phyloP scores from a whole-genome alignment of 37 sponge, comb jelly and placozoan species.

The Oopsacas minuta region DNA sequence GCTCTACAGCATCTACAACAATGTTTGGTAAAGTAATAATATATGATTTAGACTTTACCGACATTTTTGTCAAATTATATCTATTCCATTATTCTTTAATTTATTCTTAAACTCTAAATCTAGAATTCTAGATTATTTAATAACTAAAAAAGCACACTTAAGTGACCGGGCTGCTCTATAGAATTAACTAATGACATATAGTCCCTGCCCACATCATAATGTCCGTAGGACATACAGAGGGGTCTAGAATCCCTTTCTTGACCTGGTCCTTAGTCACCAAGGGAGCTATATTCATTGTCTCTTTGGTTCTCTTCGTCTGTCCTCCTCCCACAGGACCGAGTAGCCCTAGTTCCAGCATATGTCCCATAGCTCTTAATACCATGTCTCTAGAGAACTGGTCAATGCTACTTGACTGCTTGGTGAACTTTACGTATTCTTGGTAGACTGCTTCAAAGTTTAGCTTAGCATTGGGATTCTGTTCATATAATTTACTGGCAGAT shows the following conservation, averaged over 20 bases:
- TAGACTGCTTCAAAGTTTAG: neutral
- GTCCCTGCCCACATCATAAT: neutral
- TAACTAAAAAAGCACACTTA: too few relatives aligned
- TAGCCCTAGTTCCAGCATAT: neutral
- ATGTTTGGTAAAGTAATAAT: neutral
- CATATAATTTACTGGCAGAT: neutral
- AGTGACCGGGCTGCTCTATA: too few relatives aligned
- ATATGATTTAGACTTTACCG: too few relatives aligned
- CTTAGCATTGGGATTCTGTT: conserved; percentile 6
- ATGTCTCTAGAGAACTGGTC: neutral
- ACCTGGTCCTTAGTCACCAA: conserved; percentile 10
- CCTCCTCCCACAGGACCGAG: neutral
- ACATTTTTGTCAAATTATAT: too few relatives aligned
- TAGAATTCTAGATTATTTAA: too few relatives aligned
- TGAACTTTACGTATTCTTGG: neutral
- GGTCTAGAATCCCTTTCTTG: neutral
- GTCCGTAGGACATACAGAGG: neutral
- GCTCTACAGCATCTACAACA: neutral
- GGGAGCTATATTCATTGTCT: neutral
- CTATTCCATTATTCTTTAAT: too few relatives aligned
- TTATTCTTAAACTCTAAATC: too few relatives aligned
- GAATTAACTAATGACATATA: too few relatives aligned
- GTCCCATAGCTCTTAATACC: neutral
- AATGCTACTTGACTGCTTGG: neutral
- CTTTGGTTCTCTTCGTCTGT: neutral